These are phyloP conservation scores for Streptopelia turtur DNA, from an alignment of 2,797 vertebrate genomes.

Conservation along the genomic window DNA sequence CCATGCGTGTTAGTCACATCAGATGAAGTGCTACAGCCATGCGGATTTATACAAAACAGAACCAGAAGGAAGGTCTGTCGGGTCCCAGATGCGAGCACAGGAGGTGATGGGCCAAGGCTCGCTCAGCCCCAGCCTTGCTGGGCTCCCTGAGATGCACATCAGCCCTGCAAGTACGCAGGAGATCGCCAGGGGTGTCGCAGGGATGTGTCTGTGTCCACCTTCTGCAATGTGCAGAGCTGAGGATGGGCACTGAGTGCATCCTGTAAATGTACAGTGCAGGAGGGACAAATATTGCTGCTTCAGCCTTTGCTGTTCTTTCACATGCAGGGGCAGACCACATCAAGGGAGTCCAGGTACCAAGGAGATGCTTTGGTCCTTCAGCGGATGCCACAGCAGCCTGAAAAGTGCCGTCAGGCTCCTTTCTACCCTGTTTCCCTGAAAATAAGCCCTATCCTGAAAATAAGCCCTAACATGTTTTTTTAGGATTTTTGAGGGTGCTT, in stretches of 20 bases:
- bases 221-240: background rate
- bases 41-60: slow-evolving; percentile 41
- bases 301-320: background rate
- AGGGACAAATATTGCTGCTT: background rate
- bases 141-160: fast-evolving
- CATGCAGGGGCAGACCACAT: background rate
- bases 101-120: background rate
- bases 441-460: too few species aligned
- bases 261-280: background rate
- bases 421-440: too few species aligned
- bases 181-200: fast-evolving
- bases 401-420: background rate
- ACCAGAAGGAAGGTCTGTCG: background rate
- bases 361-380: background rate
- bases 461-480: too few species aligned
- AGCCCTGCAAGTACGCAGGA: background rate
- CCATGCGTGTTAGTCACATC: slow-evolving; percentile 31
- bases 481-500: too few species aligned
- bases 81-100: background rate
- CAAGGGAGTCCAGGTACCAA: background rate
- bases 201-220: fast-evolving
- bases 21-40: slow-evolving; percentile 24
- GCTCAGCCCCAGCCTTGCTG: background rate
- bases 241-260: background rate
- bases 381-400: background rate